These are phyloP conservation scores for Neomicropteryx cornuta DNA, from an alignment of 1,140 invertebrate species.

Conservation along the genomic window DNA sequence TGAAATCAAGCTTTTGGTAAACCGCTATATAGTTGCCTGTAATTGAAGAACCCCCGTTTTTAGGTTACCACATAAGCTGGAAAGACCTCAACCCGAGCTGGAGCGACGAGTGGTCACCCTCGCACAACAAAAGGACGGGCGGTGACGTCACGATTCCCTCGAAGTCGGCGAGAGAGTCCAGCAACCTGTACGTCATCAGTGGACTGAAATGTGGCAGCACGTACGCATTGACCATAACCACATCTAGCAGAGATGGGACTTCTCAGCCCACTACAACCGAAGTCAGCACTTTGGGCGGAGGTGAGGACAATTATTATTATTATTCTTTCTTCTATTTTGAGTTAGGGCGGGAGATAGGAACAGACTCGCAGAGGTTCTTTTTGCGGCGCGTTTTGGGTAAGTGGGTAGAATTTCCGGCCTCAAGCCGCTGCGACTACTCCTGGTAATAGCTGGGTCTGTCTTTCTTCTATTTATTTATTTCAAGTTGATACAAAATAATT, in stretches of 20 bases:
- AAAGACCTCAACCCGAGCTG: constrained; percentile 30
- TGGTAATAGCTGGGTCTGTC: too few species aligned
- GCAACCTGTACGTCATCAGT: constrained; percentile 49
- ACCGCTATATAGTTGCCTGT: not conserved
- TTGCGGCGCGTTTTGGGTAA: too few species aligned
- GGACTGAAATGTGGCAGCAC: constrained; percentile 68
- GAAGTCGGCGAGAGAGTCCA: constrained; percentile 23
- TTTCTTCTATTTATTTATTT: too few species aligned
- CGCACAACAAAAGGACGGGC: too few species aligned
- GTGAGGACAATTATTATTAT: too few species aligned
- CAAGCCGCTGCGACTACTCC: too few species aligned
- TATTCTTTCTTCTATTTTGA: too few species aligned
- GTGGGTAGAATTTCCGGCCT: too few species aligned
- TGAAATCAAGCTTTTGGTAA: not conserved
- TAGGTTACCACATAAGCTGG: constrained; percentile 33
- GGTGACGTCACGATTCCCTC: too few species aligned
- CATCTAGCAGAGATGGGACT: constrained; percentile 61
- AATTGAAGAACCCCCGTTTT: constrained; percentile 3
- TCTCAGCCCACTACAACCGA: constrained; percentile 33
- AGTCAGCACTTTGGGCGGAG: constrained; percentile 31
- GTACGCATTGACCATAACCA: constrained; percentile 63
- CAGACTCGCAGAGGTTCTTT: too few species aligned
- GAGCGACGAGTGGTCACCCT: constrained; percentile 32
- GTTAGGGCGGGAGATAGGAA: too few species aligned
- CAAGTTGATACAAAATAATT: too few species aligned